Evolutionary conservation across 2,797 vertebrate species (phyloP), one percentile per base, ranked within the genome.

Genomic region (Menidia menidia): DNA sequence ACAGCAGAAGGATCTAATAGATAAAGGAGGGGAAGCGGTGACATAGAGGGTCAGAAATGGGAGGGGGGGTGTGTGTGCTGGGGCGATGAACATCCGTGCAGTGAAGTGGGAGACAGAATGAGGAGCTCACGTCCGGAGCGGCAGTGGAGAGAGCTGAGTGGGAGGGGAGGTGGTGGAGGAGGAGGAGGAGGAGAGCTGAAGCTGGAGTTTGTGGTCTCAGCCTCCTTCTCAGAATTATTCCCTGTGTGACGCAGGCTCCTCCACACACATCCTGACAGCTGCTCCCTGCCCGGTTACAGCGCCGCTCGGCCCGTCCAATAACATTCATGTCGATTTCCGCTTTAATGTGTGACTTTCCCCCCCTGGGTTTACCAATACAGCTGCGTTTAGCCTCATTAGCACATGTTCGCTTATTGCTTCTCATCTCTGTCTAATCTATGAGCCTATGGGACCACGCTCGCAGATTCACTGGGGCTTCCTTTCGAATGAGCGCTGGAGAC

Each of bases 181-280:
- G 70, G 25, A 25, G 25, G 79, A 83, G 70, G 84, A 85, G 70
- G 84, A 84, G 64, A 83, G 78, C 75, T 61, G 80, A 80, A 80
- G 85, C 78, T 86, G 72, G 71, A 85, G 81, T 86, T 83, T 78
- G 83, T 87, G 85, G 92, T 89, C 87, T 87, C 84, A 84, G 88
- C 81, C 84, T 88, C 78, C 64, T 90, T 85, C 84, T 88, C 89
- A 88, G 85, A 94, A 92, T 88, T 82, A 91, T 90, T 90, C 87
- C 83, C 82, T 90, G 50, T 71, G 86, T 94, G 94, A 94, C 91
- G 93, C 90, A 94, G 71, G 85, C 88, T 85, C 84, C 87, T 93
- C 90, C 91, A 89, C 88, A 92, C 89, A 93, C 90, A 92, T 93
- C 92, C 93, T 93, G 92, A 91, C 92, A 93, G 93, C 93, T 93